Evolutionary conservation across 2,888 invertebrate species (phyloP).

Genomic region (Fragum whitleyi): DNA sequence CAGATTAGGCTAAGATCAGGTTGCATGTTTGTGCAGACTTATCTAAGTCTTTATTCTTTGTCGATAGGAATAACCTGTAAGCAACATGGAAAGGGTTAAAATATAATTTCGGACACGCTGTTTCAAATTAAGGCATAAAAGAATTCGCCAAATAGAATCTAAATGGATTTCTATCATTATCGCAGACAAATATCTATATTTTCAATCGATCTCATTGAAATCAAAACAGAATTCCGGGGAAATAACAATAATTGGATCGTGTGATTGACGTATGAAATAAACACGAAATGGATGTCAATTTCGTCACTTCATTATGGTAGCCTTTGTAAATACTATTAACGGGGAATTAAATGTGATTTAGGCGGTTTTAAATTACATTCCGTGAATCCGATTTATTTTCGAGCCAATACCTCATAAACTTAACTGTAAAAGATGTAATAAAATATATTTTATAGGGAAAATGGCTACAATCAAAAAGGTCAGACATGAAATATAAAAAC

Average conservation of each 20-base stretch:
- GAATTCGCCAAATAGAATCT: not conserved
- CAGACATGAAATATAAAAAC: too few species aligned
- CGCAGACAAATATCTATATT: not conserved
- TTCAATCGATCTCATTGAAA: not conserved
- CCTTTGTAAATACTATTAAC: constrained; percentile 31
- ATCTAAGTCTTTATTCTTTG: too few species aligned
- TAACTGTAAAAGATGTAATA: too few species aligned
- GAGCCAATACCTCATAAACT: not conserved
- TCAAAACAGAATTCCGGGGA: not conserved
- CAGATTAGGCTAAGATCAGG: too few species aligned
- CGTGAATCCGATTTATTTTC: constrained; percentile 10
- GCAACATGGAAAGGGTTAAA: too few species aligned
- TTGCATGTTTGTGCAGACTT: too few species aligned
- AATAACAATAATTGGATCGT: constrained; percentile 1
- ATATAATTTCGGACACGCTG: not conserved
- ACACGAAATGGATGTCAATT: constrained; percentile 31
- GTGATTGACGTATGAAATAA: constrained; percentile 21
- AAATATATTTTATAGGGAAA: too few species aligned
- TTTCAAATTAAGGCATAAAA: not conserved
- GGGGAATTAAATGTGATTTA: constrained; percentile 20
- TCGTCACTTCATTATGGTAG: constrained; percentile 10
- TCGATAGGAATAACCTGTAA: too few species aligned
- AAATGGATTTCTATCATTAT: not conserved
- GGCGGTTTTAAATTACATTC: constrained; percentile 21
- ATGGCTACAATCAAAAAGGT: too few species aligned